Evolutionary conservation across 2,888 invertebrate species (phyloP), one percentile per base, ranked within the genome.

Genomic region (Cistogaster globosa): DNA sequence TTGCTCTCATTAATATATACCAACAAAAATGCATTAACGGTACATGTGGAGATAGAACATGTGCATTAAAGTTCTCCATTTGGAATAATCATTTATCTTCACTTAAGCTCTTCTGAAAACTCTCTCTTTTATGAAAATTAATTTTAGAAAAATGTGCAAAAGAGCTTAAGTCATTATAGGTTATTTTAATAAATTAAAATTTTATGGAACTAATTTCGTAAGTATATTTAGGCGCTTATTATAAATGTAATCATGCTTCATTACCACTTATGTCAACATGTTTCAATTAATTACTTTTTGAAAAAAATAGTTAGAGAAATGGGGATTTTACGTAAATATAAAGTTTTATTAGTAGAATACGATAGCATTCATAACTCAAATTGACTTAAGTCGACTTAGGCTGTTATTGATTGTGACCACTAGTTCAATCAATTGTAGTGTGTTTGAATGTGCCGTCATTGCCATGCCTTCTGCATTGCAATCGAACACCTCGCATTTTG

Each of bases 261-360:
- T 42, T 42, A 42, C 42, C 12, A 42, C 42, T 12, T 42, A 42
- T 11, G 42, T 12, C 42, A 42, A 42, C 4, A 42, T 42, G 12
- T 53, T 55, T 68, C 18, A n/a, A 68, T 62, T 62, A 62, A 62
- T 38, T 8, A 36, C 32, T 62, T 62, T 62, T 62, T 62, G 42
- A 62, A 42, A 18, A 62, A 38, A 16, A 18, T 62, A 2, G 62
- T 36, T 62, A 42, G 12, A 62, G 38, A 62, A 62, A 38, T 62
- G 62, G 36, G 38, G 36, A 38, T 62, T 62, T 62, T 36, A 62
- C 62, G 62, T 62, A 62, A 38, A 62, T 62, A 42, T 62, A 38
- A 62, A 62, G 62, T 62, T 62, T 62, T 62, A 26, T 62, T 62
- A 62, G 38, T 62, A 14, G 62, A 62, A 62, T 62, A 42, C 12